A percentile compares a stretch with the other conserved stretches of the same genome.
These are phyloP conservation scores for Phrynocephalus guinanensis DNA, from an alignment of 2,797 vertebrate species.

Conservation along the genomic window DNA sequence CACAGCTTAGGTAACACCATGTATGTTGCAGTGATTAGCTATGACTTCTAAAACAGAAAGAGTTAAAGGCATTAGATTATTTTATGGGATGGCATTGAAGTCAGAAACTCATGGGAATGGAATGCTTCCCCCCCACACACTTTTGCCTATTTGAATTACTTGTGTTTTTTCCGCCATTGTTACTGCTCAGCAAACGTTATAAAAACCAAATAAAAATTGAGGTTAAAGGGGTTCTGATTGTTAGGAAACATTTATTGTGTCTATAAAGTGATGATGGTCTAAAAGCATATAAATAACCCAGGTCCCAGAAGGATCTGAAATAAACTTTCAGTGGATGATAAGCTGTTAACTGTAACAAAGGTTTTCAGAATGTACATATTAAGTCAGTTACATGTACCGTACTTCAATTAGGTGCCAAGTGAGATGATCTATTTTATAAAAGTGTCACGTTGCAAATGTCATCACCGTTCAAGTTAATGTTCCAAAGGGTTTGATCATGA, in stretches of 20 bases:
- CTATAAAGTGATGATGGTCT: constrained; percentile 52
- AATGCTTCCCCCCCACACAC: constrained; percentile 1
- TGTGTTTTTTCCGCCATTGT: constrained; percentile 9
- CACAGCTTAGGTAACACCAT: neutral
- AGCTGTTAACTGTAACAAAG: constrained; percentile 41
- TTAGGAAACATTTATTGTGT: constrained; percentile 41
- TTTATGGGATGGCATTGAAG: constrained; percentile 46
- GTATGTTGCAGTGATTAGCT: neutral
- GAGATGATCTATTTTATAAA: constrained; percentile 21
- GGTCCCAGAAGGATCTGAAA: constrained; percentile 20
- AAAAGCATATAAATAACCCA: constrained; percentile 54
- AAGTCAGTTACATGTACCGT: neutral
- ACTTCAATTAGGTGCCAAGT: neutral
- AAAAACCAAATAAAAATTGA: constrained; percentile 49
- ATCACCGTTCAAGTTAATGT: neutral
- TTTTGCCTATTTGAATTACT: constrained; percentile 2
- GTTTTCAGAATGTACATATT: constrained; percentile 15
- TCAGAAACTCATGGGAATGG: constrained; percentile 34
- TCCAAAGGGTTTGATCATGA: neutral
- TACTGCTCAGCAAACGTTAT: constrained; percentile 61
- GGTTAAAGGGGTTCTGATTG: constrained; percentile 47
- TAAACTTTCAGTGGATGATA: constrained; percentile 32
- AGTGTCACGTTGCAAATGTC: neutral
- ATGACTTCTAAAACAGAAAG: neutral
- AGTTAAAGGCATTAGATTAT: constrained; percentile 45